Evolutionary conservation across 2,113 vertebrate species (phyloP), one percentile per base, ranked within the genome.

Genomic region (Chelonoidis abingdonii): DNA sequence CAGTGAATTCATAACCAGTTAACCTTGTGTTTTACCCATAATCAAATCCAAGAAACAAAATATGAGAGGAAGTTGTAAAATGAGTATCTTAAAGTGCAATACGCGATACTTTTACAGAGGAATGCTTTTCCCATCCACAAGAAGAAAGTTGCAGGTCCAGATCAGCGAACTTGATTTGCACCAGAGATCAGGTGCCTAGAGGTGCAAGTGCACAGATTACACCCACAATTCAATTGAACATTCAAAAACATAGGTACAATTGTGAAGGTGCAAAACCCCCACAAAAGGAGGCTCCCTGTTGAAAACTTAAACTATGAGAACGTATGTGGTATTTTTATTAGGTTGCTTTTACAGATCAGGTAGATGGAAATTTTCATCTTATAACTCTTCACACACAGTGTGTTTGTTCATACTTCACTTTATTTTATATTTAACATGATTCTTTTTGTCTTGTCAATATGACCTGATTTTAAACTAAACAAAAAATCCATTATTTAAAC

Each of bases 1-100:
- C 86, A 90, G 78, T 97, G 89, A 88, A 92, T 96, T 86, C 76
- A 84, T 89, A 95, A 95, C 85, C 79, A 89, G 92, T 88, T 97
- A 95, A 96, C 57, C 21, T 90, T 24, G 57, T 87, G 47, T 96
- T 95, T 94, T 92, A 83, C 38, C 49, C 86, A 75, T 79, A 94
- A 89, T 90, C 82, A 94, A 97, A 91, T 92, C 89, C 86, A 79
- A 91, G 65, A 52, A 95, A 92, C 83, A 27, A 81, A 94, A 94
- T 91, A 89, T 92, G 84, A 93, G 94, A 95, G 91, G 54, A 92
- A 88, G 83, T 90, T 92, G 62, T 89, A 94, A 94, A 78, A 10
- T 92, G 88, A 87, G 89, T 95, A 95, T 97, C 98, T 98, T 97
- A 98, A 98, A 98, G 97, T 98, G 98, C 98, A 98, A 98, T 99